Evolutionary conservation across 2,888 invertebrate genomes (phyloP), one percentile per base, ranked within the genome.

Genomic region (Thereva nobilitata): DNA sequence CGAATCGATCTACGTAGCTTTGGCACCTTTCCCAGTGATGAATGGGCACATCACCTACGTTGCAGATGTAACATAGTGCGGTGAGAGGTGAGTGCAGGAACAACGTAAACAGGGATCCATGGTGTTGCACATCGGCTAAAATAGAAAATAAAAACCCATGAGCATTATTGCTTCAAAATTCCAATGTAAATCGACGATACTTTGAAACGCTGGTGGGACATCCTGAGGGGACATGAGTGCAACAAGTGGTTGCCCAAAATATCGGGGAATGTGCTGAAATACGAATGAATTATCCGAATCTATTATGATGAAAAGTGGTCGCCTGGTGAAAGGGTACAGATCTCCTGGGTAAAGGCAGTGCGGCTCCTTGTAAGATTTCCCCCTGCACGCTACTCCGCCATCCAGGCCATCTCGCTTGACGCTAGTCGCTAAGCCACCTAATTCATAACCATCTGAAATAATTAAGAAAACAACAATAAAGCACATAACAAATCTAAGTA

Each of bases 201-300:
- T 90, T 83, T 91, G 90, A 79, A 94, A 90, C 70, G 89, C 88
- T 67, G 90, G 84, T 69, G 96, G 96, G 70, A 91, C 86, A 78
- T 95, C 93, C 81, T 93, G 89, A 5, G 97, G 95, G 64, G 97
- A 96, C 91, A 96, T 93, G 44, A 97, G 86, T 71, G 95, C 89
- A 70, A 97, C 91, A 72, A 97, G 83, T 5, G 97, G 96, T 79
- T 96, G 95, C 37, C 95, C 96, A 82, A 97, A 97, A 78, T 92
- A 89, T 71, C 89, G 86, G 57, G 95, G 95, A 77, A 97, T 90
- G 78, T 93, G 90, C 84, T 93, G 90, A 83, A 94, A 95, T 72
- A 93, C 91, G 80, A 90, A 91, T 76, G 95, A 95, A 83, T 96
- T 97, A 83, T 96, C 94, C 72, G 96, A 96, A 81, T 97, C 97